A percentile compares a stretch with the other conserved stretches of the same genome.
Conservation (phyloP, 1,140 invertebrate genomes). For the Cylas formicarius region DNA sequence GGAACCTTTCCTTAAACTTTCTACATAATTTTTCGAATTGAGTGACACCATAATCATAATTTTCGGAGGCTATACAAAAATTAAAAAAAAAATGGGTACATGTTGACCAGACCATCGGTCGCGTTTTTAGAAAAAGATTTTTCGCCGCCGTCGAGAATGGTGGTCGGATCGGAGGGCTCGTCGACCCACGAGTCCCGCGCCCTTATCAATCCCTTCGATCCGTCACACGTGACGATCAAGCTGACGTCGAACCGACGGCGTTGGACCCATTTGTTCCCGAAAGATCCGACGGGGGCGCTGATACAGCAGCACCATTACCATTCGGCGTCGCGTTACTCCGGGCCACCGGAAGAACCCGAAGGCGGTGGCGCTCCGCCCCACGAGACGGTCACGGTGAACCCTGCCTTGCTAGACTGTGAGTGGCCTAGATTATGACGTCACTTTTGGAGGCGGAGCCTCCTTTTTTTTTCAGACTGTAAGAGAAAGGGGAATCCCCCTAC, state of each 20-base stretch:
- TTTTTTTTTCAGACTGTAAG: constrained; percentile 34
- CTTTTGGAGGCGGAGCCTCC: too few relatives aligned
- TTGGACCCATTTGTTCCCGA: constrained; percentile 99
- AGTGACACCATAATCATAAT: too few relatives aligned
- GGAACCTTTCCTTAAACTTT: too few relatives aligned
- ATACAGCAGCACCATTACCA: constrained; percentile 93
- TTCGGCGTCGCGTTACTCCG: constrained; percentile 58
- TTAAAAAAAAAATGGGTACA: not conserved
- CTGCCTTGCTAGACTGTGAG: constrained; percentile 33
- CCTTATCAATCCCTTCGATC: constrained; percentile 95
- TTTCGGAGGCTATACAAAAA: constrained; percentile 3
- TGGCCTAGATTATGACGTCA: not conserved
- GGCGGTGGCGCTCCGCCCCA: too few relatives aligned
- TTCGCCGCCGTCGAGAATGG: constrained; percentile 48
- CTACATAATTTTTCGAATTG: too few relatives aligned
- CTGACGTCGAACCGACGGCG: constrained; percentile 90
- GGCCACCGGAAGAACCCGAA: constrained; percentile 12
- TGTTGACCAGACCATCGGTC: constrained; percentile 5
- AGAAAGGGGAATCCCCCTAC: constrained; percentile 28
- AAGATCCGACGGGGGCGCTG: constrained; percentile 80
- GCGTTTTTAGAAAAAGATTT: constrained; percentile 45
- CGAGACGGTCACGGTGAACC: constrained; percentile 19
- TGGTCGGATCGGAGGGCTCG: constrained; percentile 52
- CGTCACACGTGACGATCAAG: constrained; percentile 93
- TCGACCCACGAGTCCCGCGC: constrained; percentile 49